phyloP scores from a whole-genome alignment of 2,797 vertebrate species.

The Pseudomugil tenellus region DNA sequence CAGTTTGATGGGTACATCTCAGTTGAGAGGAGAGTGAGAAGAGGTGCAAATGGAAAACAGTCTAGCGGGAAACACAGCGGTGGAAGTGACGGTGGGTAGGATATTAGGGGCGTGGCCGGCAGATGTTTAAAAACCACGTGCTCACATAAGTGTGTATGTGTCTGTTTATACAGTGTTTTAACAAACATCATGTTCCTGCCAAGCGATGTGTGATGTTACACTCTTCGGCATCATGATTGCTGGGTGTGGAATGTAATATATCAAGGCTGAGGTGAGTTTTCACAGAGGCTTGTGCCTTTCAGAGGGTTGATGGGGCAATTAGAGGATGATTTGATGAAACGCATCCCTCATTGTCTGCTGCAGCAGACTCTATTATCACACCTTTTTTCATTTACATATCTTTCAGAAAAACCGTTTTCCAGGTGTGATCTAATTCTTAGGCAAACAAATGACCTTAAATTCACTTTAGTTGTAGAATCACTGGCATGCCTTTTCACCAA shows the following conservation, averaged over 20 bases:
- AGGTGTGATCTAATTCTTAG: conserved; percentile 3
- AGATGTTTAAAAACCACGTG: conserved; percentile 52
- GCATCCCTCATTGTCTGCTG: not conserved
- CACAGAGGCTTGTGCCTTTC: conserved; percentile 8
- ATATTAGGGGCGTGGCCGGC: conserved; percentile 45
- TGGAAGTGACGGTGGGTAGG: conserved; percentile 49
- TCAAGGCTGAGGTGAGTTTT: conserved; percentile 21
- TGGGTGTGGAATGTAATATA: not conserved
- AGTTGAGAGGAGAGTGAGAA: conserved; percentile 35
- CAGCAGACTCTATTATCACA: not conserved
- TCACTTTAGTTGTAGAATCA: conserved; percentile 35
- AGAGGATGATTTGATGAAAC: conserved; percentile 10
- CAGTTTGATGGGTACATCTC: conserved; percentile 66
- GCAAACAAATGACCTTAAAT: conserved; percentile 10
- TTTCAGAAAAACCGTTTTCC: conserved; percentile 13
- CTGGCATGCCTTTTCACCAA: conserved; percentile 16
- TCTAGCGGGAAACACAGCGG: conserved; percentile 68
- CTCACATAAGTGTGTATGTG: conserved; percentile 24
- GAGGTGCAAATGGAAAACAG: conserved; percentile 85
- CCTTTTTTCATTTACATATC: conserved; percentile 1
- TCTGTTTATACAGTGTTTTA: conserved; percentile 21
- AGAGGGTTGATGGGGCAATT: conserved; percentile 14
- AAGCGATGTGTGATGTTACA: conserved; percentile 33
- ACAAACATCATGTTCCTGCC: conserved; percentile 35
- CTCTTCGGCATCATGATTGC: conserved; percentile 15